These are phyloP conservation scores for Holcopasites calliopsidis DNA, from an alignment of 1,140 invertebrate genomes.

Conservation along the genomic window DNA sequence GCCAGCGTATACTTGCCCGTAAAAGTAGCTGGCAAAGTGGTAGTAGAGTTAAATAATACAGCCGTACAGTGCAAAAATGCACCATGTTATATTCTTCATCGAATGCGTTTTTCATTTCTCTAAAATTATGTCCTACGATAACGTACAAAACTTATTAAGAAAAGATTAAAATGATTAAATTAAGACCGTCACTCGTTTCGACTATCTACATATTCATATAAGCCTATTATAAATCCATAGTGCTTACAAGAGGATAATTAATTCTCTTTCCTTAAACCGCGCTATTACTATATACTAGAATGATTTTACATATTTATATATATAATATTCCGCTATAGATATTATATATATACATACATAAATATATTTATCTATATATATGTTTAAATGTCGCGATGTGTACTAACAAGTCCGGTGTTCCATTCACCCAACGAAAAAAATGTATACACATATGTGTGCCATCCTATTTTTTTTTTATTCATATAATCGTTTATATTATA, in stretches of 20 bases:
- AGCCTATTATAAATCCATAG: conserved; percentile 69
- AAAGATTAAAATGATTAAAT: conserved; percentile 76
- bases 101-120: conserved; percentile 51
- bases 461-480: conserved; percentile 73
- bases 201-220: conserved; percentile 78
- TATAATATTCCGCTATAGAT: conserved; percentile 55
- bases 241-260: conserved; percentile 67
- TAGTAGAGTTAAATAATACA: conserved; percentile 75
- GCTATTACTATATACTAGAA: conserved; percentile 59
- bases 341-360: conserved; percentile 70
- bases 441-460: conserved; percentile 68
- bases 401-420: conserved; percentile 61
- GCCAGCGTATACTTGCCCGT: conserved; percentile 74
- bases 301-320: conserved; percentile 65
- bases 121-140: conserved; percentile 77
- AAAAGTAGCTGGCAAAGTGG: conserved; percentile 71
- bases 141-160: conserved; percentile 77
- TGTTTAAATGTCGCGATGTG: conserved; percentile 40
- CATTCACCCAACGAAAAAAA: conserved; percentile 61
- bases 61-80: conserved; percentile 69
- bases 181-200: conserved; percentile 73
- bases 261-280: conserved; percentile 51
- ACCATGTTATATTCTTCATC: conserved; percentile 57
- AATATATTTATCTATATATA: conserved; percentile 48
- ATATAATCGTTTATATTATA: conserved; percentile 71